These are phyloP conservation scores for Bucorvus abyssinicus DNA, from an alignment of 2,797 vertebrate genomes.

Conservation along the genomic window DNA sequence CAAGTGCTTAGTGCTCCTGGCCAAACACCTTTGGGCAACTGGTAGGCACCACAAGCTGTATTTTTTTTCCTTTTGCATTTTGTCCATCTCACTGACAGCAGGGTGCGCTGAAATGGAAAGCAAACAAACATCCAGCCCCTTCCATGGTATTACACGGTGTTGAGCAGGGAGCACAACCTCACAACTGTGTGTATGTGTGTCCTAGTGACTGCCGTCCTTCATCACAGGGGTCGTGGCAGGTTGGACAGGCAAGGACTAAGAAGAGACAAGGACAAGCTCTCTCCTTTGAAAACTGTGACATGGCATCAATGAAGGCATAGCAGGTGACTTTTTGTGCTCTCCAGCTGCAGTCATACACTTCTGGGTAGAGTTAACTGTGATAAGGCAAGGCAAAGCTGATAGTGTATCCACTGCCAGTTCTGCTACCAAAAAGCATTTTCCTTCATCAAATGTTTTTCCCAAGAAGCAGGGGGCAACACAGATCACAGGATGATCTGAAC, in stretches of 20 bases:
- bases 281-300: neutral
- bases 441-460: neutral
- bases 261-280: neutral
- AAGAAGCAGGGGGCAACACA: neutral
- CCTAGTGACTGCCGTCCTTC: neutral
- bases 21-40: neutral
- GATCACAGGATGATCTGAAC: neutral
- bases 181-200: neutral
- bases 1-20: neutral
- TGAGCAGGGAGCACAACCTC: neutral
- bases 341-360: too few species aligned
- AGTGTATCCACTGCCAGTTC: too few species aligned
- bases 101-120: neutral
- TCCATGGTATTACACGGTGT: neutral
- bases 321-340: too few species aligned
- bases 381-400: too few species aligned
- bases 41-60: neutral
- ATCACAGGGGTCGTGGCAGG: neutral
- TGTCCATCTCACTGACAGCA: neutral
- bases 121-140: neutral
- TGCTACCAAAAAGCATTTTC: neutral
- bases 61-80: neutral
- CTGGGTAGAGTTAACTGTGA: too few species aligned
- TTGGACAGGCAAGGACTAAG: neutral
- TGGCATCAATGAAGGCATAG: too few species aligned